Evolutionary conservation across 2,888 invertebrate species (phyloP), one percentile per base, ranked within the genome.

Genomic region (Eupithecia subfuscata): DNA sequence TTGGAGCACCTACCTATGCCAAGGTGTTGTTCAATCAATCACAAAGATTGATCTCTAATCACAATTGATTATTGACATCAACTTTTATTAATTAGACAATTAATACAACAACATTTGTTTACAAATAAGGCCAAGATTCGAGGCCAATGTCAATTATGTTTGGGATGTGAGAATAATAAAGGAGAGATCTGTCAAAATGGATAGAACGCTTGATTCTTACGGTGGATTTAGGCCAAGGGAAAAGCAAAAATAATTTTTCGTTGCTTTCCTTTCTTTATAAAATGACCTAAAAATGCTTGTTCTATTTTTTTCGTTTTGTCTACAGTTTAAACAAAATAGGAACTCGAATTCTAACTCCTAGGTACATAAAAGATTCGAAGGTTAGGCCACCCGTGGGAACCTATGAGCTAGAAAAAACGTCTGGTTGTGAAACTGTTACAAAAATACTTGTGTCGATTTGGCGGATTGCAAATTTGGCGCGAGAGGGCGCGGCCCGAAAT

Each of bases 391-490:
- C 60, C 60, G 60, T 11, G 25, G 60, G 12, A 82, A 80, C 79
- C 81, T 16, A 67, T 11, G n/a, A 34, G 75, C 75, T 84, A 82
- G 81, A 83, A 84, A 87, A 89, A 89, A 89, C 81, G 80, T 81
- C 82, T 78, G 89, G 90, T 94, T 94, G 90, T 91, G 94, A 94
- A 94, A 94, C 90, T 81, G 87, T 87, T 91, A 92, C 92, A 87
- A 92, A 94, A 94, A 94, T 94, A 94, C 88, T 84, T 88, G 86
- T 87, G 91, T 92, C 91, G 90, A 92, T 91, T 93, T 92, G 91
- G 91, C 91, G 91, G 90, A 91, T 94, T 90, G 94, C 94, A 93
- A 94, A 94, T 94, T 95, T 94, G 94, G 95, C 94, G 88, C 93
- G 93, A 85, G 91, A 87, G 91, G 86, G 90, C 83, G 89, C 83